A percentile compares a stretch with the other conserved stretches of the same genome.
Evolutionary conservation across 2,113 vertebrate genomes (phyloP).

Genomic region (Melospiza georgiana): DNA sequence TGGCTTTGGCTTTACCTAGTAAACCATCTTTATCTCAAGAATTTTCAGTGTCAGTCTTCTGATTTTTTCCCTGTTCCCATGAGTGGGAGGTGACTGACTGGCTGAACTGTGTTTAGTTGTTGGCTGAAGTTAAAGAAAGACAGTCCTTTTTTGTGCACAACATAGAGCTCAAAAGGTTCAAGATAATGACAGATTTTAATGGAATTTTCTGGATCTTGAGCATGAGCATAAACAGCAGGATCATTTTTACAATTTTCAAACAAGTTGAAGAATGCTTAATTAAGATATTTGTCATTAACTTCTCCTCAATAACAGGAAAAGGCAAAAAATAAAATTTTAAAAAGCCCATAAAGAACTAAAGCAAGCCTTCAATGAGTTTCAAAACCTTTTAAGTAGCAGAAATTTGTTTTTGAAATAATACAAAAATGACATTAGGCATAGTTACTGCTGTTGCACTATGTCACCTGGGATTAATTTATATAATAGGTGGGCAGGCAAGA

Average conservation of each 20-base stretch:
- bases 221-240: neutral
- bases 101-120: neutral
- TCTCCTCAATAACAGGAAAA: neutral
- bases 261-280: neutral
- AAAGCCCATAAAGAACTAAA: neutral
- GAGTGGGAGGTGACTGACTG: neutral
- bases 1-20: neutral
- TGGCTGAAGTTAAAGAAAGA: neutral
- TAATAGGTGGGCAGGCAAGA: neutral
- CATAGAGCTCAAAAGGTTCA: neutral
- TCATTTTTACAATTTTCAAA: neutral
- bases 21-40: neutral
- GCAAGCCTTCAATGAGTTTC: neutral
- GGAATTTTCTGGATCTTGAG: neutral
- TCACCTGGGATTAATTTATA: neutral
- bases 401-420: neutral
- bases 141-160: neutral
- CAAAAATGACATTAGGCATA: neutral
- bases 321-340: neutral
- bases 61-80: neutral
- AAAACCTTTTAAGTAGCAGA: neutral
- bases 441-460: neutral
- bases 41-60: neutral
- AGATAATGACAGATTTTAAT: neutral
- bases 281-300: neutral